These are phyloP conservation scores for Echinarachnius parma DNA, from an alignment of 53 echinoderm and acorn worm species.

Conservation along the genomic window DNA sequence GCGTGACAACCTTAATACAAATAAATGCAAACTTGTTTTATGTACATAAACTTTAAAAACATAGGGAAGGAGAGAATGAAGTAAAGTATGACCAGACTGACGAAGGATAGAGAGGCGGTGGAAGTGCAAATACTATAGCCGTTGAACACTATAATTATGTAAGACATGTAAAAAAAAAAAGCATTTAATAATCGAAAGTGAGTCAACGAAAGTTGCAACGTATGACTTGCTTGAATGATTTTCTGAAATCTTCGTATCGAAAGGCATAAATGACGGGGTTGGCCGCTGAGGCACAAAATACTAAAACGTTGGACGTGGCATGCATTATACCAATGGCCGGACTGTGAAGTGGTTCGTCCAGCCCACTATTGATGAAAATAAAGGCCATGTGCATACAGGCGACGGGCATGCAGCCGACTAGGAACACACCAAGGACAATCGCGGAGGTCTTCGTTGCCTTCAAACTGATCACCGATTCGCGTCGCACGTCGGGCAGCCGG, in stretches of 20 bases:
- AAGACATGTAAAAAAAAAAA: too few relatives aligned
- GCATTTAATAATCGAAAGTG: too few relatives aligned
- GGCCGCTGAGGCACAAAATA: slow-evolving; percentile 44
- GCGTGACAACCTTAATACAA: too few relatives aligned
- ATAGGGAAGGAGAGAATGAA: too few relatives aligned
- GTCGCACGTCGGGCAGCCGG: background rate
- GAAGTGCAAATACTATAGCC: too few relatives aligned
- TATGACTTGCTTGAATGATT: slow-evolving; percentile 18
- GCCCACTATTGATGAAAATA: slow-evolving; percentile 21
- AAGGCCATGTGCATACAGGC: slow-evolving; percentile 40
- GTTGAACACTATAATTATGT: too few relatives aligned
- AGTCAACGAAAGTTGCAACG: too few relatives aligned
- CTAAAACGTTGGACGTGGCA: slow-evolving; percentile 30
- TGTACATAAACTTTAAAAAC: too few relatives aligned
- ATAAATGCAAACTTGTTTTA: too few relatives aligned
- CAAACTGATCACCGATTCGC: slow-evolving; percentile 1
- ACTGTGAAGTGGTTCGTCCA: slow-evolving; percentile 17
- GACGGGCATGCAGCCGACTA: slow-evolving; percentile 47
- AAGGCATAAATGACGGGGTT: slow-evolving; percentile 66
- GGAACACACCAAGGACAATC: slow-evolving; percentile 50
- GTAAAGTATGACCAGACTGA: too few relatives aligned
- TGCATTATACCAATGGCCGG: slow-evolving; percentile 23
- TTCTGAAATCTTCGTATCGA: slow-evolving; percentile 58
- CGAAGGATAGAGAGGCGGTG: too few relatives aligned
- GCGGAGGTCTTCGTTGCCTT: slow-evolving; percentile 56